Base-by-base conservation (phyloP, 2,888 invertebrate species). In the Pasiphila rectangulata region DNA sequence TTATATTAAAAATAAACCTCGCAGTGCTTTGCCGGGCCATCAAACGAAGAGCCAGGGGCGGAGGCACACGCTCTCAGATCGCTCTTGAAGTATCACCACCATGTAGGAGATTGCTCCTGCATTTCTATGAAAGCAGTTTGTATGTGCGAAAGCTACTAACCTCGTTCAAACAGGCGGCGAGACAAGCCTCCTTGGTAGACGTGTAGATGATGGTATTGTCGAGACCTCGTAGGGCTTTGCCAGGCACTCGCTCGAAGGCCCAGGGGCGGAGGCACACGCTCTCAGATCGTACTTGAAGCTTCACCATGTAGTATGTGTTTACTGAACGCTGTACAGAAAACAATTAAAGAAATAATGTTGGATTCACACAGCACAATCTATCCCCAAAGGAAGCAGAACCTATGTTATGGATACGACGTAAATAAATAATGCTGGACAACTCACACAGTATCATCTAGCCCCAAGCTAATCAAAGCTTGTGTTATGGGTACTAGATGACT, bases 301-400 rank as follows among this genome's bases (percentile, higher is more conserved):
- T 97, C 69, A 96, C 96, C 96, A 97, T 96, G 90, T 97, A 97
- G 83, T 97, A 97, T 89, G 96, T 95, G 80, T 96, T 97, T 67
- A 95, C 95, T 13, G 96, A 94, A 48, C 72, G 67, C 75, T 75
- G 57, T 17, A 10, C 5, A 30, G 30, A 17, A 48, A n/a, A 45
- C 21, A 35, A 55, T n/a, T n/a, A 37, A 29, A 36, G 4, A 6
- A 34, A 13, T 29, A 17, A 9, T 3, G 1, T 7, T 7, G 0
- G 13, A 27, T 27, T 27, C 27, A 7, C 13, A 27, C 12, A 12
- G 12, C 3, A 27, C 13, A 7, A 13, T 13, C 27, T 27, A 1
- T 4, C 10, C 10, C n/a, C n/a, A n/a, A n/a, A n/a, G n/a, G n/a
- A n/a, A n/a, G n/a, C n/a, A n/a, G n/a, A n/a, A n/a, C n/a, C n/a